Base-by-base conservation (phyloP, 2,888 invertebrate species). In the Lasioglossum oenotherae region DNA sequence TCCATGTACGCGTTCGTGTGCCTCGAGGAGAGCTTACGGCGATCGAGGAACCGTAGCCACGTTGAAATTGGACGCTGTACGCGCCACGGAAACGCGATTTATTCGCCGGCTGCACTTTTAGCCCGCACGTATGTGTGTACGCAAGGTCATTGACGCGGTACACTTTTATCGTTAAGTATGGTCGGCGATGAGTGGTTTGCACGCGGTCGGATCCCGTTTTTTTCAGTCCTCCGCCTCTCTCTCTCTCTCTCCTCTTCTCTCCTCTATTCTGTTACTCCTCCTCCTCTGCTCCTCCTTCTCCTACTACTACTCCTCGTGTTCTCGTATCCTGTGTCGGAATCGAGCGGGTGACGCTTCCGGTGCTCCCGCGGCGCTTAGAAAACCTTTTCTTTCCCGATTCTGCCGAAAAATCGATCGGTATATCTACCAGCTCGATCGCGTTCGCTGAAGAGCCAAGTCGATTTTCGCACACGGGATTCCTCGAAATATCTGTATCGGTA, bases 61-160 rank as follows among this genome's bases (percentile, higher is more conserved):
- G 78, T 81, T 80, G 82, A 88, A 89, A 91, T 87, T 86, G 81
- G 82, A 86, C 73, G 77, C 81, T 85, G 82, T 84, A 73, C 81
- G 67, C 73, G 79, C 84, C 72, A 74, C 75, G 80, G 78, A 87
- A 87, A 83, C 75, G 86, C 82, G 76, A 82, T 89, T 87, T 87
- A 89, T 87, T 91, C 90, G 87, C 89, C 89, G 90, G 86, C 90
- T 92, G 92, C 91, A 90, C 92, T 93, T 93, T 93, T 92, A 91
- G 93, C 91, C 90, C 91, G 92, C 92, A 91, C 92, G 92, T 90
- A 90, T 84, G 74, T 80, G 79, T 84, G 90, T 91, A 90, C 91
- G 90, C 93, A 94, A 93, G 94, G 94, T 95, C 95, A 94, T 94
- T 94, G 94, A 95, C 95, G 93, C 93, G 94, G 94, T 94, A 94